Percentiles rank a stretch among this genome's conserved stretches.
Conservation (phyloP, 2,797 vertebrate genomes). For the Acanthurus leucopareius region DNA sequence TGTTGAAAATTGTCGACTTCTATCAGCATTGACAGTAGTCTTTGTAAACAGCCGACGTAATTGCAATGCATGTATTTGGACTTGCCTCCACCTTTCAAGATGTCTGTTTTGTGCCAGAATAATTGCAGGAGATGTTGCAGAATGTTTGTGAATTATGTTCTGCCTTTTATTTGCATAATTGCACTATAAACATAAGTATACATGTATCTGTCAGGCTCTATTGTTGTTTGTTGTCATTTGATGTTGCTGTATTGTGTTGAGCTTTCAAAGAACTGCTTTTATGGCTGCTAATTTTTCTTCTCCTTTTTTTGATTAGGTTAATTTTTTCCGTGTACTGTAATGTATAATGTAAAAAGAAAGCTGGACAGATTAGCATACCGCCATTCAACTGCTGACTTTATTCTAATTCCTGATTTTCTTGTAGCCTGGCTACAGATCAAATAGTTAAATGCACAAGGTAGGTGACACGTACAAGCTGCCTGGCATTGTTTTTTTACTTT, state of each 20-base stretch:
- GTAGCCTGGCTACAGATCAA: not conserved
- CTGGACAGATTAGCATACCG: too few relatives aligned
- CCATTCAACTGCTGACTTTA: too few relatives aligned
- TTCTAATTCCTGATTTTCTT: too few relatives aligned
- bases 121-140: slow-evolving; percentile 26
- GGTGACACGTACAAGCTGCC: not conserved
- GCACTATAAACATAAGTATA: too few relatives aligned
- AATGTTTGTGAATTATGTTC: slow-evolving; percentile 27
- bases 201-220: slow-evolving; percentile 6
- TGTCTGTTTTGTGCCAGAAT: slow-evolving; percentile 14
- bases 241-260: not conserved
- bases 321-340: too few relatives aligned
- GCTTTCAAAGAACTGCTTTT: too few relatives aligned
- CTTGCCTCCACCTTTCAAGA: slow-evolving; percentile 26
- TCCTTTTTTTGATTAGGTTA: too few relatives aligned
- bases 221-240: not conserved
- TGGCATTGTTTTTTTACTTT: not conserved
- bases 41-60: slow-evolving; percentile 13
- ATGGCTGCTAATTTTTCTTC: too few relatives aligned
- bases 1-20: slow-evolving; percentile 9
- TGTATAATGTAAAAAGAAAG: too few relatives aligned
- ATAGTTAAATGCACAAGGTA: not conserved
- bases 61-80: slow-evolving; percentile 14
- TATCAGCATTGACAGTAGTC: slow-evolving; percentile 7
- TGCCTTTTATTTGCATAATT: slow-evolving; percentile 33